Base-by-base conservation (phyloP, 2,113 vertebrate genomes). In the Triplophysa rosa region DNA sequence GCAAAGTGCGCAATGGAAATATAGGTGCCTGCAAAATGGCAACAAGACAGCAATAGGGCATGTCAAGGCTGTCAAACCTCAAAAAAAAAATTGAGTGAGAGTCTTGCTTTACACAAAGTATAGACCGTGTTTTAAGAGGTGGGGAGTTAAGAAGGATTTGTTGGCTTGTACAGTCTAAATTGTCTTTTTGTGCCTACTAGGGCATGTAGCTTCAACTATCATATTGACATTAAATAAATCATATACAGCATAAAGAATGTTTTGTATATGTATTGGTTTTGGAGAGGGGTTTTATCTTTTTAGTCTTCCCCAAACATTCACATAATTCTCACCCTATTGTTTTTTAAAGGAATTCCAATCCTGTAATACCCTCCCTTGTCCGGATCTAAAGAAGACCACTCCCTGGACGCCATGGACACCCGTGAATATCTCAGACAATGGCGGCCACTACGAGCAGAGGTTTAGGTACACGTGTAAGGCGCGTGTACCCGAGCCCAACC, bases 381-480 rank as follows among this genome's bases (percentile, higher is more conserved):
- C 97, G 0, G 97, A 99, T 87, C 86, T 98, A 78, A 98, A 98
- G 88, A 99, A 99, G 92, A 98, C 96, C 21, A 99, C 97, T 0
- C 97, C 97, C 0, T 99, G 97, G 97, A 99, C 97, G 0, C 97
- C 97, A 0, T 99, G 97, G 97, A 97, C 95, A 0, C 97, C 96
- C 0, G 97, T 99, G 83, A 99, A 99, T 88, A 99, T 99, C 86
- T 98, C 97, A 0, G 97, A 99, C 91, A 98, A 97, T 0, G 97
- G 97, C 0, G 97, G 97, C 2, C 96, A 98, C 89, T 98, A 99
- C 0, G 97, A 99, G 84, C 97, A 99, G 67, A 91, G 97, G 0
- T 98, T 98, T 90, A 92, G 97, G 6, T 99, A 99, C 89, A 99
- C 97, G 0, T 99, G 97, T 90, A 98, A 97, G 82, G 97, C 97